phyloP scores from a whole-genome alignment of 2,113 vertebrate genomes.

The Psittacula cyanocephala region DNA sequence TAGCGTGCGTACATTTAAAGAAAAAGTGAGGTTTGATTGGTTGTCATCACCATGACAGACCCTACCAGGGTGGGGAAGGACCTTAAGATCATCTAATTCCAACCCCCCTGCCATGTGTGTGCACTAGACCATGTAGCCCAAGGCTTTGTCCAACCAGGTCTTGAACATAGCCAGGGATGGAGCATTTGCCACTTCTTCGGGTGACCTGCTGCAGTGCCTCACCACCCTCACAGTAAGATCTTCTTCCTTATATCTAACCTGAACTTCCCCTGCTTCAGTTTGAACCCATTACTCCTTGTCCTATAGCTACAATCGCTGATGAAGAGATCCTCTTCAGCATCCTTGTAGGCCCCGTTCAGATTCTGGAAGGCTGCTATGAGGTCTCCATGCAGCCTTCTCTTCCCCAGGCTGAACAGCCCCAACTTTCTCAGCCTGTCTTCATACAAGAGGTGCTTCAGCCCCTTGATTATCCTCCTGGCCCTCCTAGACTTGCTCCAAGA shows the following conservation, averaged over 20 bases:
- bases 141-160: not conserved
- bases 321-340: not conserved
- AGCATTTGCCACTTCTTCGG: not conserved
- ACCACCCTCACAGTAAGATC: not conserved
- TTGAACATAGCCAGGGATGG: not conserved
- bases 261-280: not conserved
- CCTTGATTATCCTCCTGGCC: not conserved
- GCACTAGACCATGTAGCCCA: not conserved
- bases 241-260: not conserved
- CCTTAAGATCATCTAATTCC: not conserved
- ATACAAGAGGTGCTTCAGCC: not conserved
- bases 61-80: not conserved
- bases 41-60: not conserved
- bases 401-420: not conserved
- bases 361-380: not conserved
- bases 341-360: not conserved
- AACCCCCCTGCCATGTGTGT: not conserved
- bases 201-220: not conserved
- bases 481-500: not conserved
- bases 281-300: not conserved
- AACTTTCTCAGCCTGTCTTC: not conserved
- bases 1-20: not conserved
- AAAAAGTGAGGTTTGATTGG: not conserved
- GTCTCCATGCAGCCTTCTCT: not conserved
- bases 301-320: not conserved